These are phyloP conservation scores for Spizaetus ornatus DNA, from an alignment of 2,113 vertebrate genomes.

Conservation along the genomic window DNA sequence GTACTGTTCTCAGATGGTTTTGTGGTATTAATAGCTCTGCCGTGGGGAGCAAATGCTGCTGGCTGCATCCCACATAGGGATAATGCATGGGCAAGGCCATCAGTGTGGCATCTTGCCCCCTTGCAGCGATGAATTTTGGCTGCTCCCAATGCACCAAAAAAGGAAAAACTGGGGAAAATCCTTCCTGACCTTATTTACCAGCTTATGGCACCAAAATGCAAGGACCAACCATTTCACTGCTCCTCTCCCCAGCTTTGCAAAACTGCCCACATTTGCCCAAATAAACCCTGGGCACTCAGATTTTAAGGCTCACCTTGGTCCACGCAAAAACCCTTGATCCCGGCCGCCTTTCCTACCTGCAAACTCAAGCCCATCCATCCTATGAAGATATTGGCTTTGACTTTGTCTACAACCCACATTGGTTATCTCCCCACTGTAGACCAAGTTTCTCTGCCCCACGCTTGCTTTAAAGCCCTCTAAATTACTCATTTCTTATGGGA, in stretches of 20 bases:
- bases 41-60: accelerated
- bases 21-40: accelerated
- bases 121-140: not conserved
- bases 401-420: not conserved
- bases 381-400: accelerated
- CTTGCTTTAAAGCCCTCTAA: not conserved
- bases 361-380: not conserved
- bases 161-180: not conserved
- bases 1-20: accelerated
- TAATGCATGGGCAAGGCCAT: not conserved
- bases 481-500: not conserved
- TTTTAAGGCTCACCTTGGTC: not conserved
- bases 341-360: accelerated
- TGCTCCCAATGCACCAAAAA: accelerated
- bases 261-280: not conserved
- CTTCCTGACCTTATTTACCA: not conserved
- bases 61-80: accelerated
- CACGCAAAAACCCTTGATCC: not conserved
- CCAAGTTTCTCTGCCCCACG: accelerated
- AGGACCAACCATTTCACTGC: accelerated
- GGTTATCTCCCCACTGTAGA: not conserved
- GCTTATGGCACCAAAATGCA: not conserved
- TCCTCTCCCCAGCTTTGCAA: not conserved
- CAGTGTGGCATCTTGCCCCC: not conserved
- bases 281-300: accelerated